phyloP scores from a whole-genome alignment of 2,113 vertebrate genomes.

The Cathartes aura region DNA sequence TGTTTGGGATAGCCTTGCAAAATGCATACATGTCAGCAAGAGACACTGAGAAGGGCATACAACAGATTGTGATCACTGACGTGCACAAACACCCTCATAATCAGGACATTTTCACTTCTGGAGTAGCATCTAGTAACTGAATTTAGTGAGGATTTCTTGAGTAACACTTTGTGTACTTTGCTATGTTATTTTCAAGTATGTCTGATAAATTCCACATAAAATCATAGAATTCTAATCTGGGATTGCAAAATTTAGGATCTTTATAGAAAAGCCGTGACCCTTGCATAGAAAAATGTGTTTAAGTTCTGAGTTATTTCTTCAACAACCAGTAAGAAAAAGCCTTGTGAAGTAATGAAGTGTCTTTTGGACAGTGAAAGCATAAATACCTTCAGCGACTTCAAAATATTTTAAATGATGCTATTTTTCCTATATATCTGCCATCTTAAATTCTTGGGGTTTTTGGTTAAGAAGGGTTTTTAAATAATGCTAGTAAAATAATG shows the following conservation, averaged over 20 bases:
- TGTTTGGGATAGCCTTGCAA: neutral
- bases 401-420: neutral
- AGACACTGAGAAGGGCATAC: fast-evolving
- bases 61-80: neutral
- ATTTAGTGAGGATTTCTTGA: neutral
- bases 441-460: neutral
- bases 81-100: neutral
- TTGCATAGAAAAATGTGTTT: neutral
- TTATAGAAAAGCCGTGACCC: neutral
- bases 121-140: neutral
- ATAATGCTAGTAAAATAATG: neutral
- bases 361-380: neutral
- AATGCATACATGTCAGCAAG: neutral
- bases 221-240: neutral
- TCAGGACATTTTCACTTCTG: neutral
- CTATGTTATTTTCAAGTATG: neutral
- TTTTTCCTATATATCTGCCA: neutral
- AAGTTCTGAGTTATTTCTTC: neutral
- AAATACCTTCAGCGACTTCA: neutral
- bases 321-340: neutral
- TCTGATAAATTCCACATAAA: neutral
- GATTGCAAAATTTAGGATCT: neutral
- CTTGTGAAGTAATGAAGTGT: neutral
- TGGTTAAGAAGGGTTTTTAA: neutral
- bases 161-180: neutral